Conservation (phyloP, 2,888 invertebrate genomes). For the Oscheius sp. region DNA sequence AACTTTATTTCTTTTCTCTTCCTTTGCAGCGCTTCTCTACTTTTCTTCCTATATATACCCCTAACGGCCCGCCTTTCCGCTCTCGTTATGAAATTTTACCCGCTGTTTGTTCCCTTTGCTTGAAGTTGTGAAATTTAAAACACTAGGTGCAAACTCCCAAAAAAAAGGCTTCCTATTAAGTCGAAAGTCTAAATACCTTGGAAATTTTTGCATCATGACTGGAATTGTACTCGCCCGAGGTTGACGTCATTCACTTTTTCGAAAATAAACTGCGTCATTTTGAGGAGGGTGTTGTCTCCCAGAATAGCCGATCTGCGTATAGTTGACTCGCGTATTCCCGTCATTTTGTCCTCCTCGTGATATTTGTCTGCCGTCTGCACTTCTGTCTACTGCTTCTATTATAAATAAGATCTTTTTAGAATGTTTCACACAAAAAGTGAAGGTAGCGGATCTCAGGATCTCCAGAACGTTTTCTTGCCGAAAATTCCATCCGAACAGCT, state of each 20-base stretch:
- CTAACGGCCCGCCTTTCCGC: neutral
- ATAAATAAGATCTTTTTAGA: neutral
- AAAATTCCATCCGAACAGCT: conserved; percentile 20
- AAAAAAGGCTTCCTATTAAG: neutral
- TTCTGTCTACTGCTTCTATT: neutral
- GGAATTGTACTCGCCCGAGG: neutral
- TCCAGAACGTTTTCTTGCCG: conserved; percentile 22
- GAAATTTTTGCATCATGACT: neutral
- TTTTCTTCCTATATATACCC: neutral
- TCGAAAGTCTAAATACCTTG: neutral
- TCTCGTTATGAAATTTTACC: neutral
- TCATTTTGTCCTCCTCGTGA: too few relatives aligned
- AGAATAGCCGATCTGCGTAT: neutral
- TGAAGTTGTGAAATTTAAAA: neutral
- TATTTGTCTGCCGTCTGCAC: too few relatives aligned
- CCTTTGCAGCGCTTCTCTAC: neutral
- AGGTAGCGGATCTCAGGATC: conserved; percentile 20
- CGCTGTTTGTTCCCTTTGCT: neutral
- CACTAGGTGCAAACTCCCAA: neutral
- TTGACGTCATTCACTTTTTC: neutral
- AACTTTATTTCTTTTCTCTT: neutral
- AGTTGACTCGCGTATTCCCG: neutral
- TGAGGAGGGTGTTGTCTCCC: neutral
- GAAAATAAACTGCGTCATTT: neutral
- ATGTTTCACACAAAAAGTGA: conserved; percentile 12